A percentile compares a stretch with the other conserved stretches of the same genome.
Evolutionary conservation across 2,113 vertebrate species (phyloP).

Genomic region (Ictalurus punctatus): DNA sequence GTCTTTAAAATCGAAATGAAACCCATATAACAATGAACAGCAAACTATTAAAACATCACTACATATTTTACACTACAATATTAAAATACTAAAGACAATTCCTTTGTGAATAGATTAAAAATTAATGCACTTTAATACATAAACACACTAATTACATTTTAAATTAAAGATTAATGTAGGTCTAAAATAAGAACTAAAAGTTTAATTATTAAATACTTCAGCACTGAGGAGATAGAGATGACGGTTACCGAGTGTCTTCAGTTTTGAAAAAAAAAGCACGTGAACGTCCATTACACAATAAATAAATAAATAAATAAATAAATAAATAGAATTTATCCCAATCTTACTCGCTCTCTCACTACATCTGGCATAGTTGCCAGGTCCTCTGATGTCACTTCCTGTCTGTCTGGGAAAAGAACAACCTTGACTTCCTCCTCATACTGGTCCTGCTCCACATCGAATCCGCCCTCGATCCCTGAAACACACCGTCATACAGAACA

Average conservation of each 20-base stretch:
- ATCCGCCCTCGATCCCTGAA: slow-evolving; percentile 93
- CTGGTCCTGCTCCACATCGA: slow-evolving; percentile 92
- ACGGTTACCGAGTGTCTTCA: neutral
- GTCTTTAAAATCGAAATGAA: neutral
- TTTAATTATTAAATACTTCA: neutral
- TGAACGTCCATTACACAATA: neutral
- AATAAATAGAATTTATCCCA: neutral
- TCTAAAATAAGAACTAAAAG: neutral
- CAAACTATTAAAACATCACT: neutral
- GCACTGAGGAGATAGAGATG: neutral
- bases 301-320: too few species aligned
- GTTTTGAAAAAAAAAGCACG: neutral
- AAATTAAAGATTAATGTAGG: neutral
- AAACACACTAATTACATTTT: neutral
- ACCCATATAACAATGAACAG: neutral
- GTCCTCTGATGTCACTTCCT: slow-evolving; percentile 89
- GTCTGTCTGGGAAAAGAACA: slow-evolving; percentile 90
- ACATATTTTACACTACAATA: neutral
- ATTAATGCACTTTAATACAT: neutral
- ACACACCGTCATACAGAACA: slow-evolving; percentile 24
- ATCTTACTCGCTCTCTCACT: slow-evolving; percentile 88
- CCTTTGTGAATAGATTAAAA: neutral
- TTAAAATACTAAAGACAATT: neutral
- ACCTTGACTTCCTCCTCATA: slow-evolving; percentile 95
- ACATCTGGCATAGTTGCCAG: slow-evolving; percentile 85